Percentiles rank a stretch among this genome's conserved stretches.
phyloP scores from a whole-genome alignment of 1,140 invertebrate species.

The Eulimnadia texana region DNA sequence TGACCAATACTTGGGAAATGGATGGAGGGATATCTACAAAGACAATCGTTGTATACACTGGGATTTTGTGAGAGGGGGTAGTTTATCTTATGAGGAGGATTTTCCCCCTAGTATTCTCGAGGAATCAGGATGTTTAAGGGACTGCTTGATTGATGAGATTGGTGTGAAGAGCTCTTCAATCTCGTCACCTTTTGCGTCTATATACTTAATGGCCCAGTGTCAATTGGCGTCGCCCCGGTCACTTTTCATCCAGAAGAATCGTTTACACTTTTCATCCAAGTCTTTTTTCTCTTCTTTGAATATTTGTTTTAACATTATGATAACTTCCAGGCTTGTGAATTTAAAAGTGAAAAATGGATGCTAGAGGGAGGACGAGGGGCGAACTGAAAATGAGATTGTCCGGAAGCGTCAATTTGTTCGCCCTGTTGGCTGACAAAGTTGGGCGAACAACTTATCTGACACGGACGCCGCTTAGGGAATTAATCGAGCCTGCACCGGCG shows the following conservation, averaged over 20 bases:
- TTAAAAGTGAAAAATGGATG: too few species aligned
- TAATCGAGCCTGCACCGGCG: neutral
- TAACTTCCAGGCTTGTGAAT: too few species aligned
- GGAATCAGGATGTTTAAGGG: too few species aligned
- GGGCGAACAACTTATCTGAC: neutral
- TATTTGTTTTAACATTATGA: too few species aligned
- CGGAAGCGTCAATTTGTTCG: neutral
- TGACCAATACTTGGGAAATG: too few species aligned
- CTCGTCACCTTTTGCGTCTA: neutral
- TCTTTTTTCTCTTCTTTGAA: too few species aligned
- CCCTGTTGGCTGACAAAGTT: neutral
- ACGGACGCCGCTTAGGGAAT: neutral
- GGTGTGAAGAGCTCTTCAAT: neutral
- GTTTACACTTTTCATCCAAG: too few species aligned
- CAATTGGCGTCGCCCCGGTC: neutral
- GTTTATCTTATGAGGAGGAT: too few species aligned
- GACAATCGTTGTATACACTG: too few species aligned
- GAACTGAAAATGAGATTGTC: neutral
- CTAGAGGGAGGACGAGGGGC: neutral
- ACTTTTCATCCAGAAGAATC: neutral
- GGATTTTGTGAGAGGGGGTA: too few species aligned
- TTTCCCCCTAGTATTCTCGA: too few species aligned
- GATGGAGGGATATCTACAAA: too few species aligned
- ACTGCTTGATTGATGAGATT: neutral
- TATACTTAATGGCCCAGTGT: neutral